A percentile compares a stretch with the other conserved stretches of the same genome.
These are phyloP conservation scores for Hirundichthys speculiger DNA, from an alignment of 2,113 vertebrate species.

Conservation along the genomic window DNA sequence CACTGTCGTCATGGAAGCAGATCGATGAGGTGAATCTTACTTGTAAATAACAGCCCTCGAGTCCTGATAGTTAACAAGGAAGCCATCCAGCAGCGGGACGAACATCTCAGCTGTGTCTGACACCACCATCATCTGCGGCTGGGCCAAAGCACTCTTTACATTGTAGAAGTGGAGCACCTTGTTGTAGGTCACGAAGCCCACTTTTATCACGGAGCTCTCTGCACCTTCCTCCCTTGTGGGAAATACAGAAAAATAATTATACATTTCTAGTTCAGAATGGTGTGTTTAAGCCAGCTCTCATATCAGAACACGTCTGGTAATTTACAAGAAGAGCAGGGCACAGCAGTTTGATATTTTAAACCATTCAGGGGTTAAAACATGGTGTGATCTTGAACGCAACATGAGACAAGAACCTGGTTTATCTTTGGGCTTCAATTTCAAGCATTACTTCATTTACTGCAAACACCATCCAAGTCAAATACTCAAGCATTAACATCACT, in stretches of 20 bases:
- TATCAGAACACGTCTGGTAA: no score
- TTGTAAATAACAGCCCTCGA: constrained; percentile 90
- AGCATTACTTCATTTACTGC: background rate
- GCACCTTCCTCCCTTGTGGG: constrained; percentile 85
- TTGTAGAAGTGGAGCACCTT: constrained; percentile 98
- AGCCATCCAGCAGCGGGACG: constrained; percentile 92
- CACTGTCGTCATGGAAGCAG: no score
- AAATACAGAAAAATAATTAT: background rate
- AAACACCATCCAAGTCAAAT: constrained; percentile 5
- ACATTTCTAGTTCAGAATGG: background rate
- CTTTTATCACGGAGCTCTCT: constrained; percentile 84
- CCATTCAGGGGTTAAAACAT: no score
- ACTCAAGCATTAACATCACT: constrained; percentile 3
- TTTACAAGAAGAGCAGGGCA: no score
- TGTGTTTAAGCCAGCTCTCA: no score
- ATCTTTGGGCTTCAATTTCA: background rate
- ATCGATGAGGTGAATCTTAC: constrained; percentile 70
- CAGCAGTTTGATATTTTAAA: no score
- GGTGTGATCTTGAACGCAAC: no score
- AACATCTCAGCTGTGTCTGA: constrained; percentile 93
- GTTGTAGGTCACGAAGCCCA: constrained; percentile 96
- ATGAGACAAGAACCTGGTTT: constrained; percentile 3
- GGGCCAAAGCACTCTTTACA: constrained; percentile 91
- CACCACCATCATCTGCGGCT: constrained; percentile 99
- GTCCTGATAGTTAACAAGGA: constrained; percentile 93